Evolutionary conservation across 2,888 invertebrate species (phyloP).

Genomic region (Cerastis rubricosa): DNA sequence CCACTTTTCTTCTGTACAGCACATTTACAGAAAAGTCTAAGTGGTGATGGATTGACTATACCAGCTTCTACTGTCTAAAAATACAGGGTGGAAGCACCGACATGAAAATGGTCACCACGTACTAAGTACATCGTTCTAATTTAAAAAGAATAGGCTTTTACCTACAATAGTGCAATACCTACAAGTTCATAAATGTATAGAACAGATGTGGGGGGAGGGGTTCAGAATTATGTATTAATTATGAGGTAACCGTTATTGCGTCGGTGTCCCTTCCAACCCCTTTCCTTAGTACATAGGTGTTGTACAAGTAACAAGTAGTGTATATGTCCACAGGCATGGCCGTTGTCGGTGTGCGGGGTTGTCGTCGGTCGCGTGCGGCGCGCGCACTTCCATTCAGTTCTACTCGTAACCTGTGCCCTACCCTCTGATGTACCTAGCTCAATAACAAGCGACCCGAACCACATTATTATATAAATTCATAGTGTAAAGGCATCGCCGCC

Average conservation of each 20-base stretch:
- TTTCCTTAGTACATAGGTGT: not conserved
- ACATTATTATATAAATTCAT: slow-evolving; percentile 79
- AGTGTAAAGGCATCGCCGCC: slow-evolving; percentile 68
- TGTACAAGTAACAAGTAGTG: not conserved
- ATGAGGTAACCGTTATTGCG: no score
- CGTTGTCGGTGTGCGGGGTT: slow-evolving; percentile 51
- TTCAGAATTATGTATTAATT: no score
- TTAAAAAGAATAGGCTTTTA: no score
- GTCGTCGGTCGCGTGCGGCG: not conserved
- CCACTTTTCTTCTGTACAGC: not conserved
- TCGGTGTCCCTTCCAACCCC: not conserved
- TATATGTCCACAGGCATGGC: slow-evolving; percentile 33
- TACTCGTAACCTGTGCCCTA: slow-evolving; percentile 34
- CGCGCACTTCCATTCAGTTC: slow-evolving; percentile 6
- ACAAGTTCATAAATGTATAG: no score
- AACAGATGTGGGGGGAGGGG: no score
- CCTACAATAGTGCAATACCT: no score
- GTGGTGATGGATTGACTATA: no score
- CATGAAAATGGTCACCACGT: no score
- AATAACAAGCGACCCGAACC: slow-evolving; percentile 64
- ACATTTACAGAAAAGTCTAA: not conserved
- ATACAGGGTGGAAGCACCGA: not conserved
- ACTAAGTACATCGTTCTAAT: no score
- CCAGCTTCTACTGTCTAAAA: no score
- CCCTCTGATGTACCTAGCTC: slow-evolving; percentile 53